Conservation (phyloP, 2,113 vertebrate genomes). For the Buteo buteo region DNA sequence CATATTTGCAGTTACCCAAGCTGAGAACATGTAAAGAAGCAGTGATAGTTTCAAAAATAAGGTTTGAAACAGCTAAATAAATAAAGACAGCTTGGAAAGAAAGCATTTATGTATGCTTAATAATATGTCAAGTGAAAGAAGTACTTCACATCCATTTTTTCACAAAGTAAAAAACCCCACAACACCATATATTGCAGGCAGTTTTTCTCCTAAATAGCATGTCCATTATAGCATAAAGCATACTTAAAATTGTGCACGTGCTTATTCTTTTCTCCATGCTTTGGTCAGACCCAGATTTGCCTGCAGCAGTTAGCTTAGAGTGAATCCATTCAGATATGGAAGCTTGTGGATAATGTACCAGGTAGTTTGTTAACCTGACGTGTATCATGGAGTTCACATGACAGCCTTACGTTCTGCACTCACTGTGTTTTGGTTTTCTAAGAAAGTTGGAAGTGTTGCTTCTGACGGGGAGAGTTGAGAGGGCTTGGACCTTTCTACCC, state of each 20-base stretch:
- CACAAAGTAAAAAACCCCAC: not conserved
- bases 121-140: not conserved
- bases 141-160: not conserved
- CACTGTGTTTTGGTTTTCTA: not conserved
- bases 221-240: not conserved
- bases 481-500: not conserved
- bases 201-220: not conserved
- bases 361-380: not conserved
- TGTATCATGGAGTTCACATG: not conserved
- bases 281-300: not conserved
- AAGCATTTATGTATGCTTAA: not conserved
- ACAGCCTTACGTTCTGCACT: not conserved
- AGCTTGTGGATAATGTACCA: not conserved
- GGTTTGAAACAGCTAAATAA: not conserved
- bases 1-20: not conserved
- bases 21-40: not conserved
- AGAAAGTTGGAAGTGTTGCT: not conserved
- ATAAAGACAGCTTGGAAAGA: not conserved
- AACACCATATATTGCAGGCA: rapidly evolving
- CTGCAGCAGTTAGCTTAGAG: not conserved
- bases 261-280: not conserved
- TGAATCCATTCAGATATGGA: not conserved
- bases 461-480: not conserved
- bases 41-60: not conserved
- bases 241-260: not conserved